phyloP scores from a whole-genome alignment of 2,113 vertebrate species.

The Rhegmatorhina hoffmannsi region DNA sequence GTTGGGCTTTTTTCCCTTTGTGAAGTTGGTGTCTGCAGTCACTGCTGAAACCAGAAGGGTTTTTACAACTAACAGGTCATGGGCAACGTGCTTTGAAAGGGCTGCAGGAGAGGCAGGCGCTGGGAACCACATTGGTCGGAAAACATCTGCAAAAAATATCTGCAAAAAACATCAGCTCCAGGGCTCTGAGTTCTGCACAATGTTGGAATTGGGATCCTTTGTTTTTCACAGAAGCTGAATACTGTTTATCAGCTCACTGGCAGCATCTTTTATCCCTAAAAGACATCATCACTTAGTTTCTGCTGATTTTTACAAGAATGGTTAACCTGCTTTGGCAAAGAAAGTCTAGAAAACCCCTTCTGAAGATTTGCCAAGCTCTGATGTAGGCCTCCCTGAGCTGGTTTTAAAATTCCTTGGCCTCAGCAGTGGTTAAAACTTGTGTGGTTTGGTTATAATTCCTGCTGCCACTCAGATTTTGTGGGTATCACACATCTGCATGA shows the following conservation, averaged over 20 bases:
- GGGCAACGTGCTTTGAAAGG: background rate
- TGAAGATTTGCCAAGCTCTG: background rate
- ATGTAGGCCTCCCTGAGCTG: background rate
- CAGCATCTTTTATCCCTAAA: background rate
- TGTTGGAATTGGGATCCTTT: constrained; percentile 1
- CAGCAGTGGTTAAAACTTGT: background rate
- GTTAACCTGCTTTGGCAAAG: background rate
- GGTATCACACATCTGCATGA: background rate
- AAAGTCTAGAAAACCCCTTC: background rate
- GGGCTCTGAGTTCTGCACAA: background rate
- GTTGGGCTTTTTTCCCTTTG: background rate
- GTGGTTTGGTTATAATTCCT: background rate
- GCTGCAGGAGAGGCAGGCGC: background rate
- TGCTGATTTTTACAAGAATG: background rate
- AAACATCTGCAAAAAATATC: constrained; percentile 21
- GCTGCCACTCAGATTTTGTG: background rate
- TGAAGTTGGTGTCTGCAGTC: background rate
- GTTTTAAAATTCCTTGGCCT: background rate
- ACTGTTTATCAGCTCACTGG: constrained; percentile 21
- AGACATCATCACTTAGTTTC: background rate
- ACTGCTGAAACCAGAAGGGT: background rate
- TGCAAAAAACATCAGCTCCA: constrained; percentile 16
- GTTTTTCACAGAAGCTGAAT: constrained; percentile 26
- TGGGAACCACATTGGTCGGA: background rate
- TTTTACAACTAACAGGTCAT: background rate